Evolutionary conservation across 2,797 vertebrate genomes (phyloP).

Genomic region (Gobio occitaniae): DNA sequence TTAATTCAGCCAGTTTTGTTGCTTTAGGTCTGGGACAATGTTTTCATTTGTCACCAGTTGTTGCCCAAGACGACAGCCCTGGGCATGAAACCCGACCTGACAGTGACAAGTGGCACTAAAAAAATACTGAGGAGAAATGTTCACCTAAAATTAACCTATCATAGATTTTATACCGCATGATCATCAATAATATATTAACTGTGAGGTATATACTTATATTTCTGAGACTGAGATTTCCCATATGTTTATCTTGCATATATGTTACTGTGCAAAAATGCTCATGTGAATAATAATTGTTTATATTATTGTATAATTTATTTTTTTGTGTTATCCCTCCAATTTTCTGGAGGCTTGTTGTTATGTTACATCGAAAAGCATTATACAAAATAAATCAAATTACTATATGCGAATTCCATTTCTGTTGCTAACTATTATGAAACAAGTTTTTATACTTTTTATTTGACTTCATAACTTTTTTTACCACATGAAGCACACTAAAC

Average conservation of each 20-base stretch:
- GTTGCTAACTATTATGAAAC: neutral
- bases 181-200: neutral
- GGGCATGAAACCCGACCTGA: neutral
- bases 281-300: conserved; percentile 19
- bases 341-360: conserved; percentile 63
- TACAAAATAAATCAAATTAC: conserved; percentile 7
- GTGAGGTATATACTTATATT: conserved; percentile 5
- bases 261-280: neutral
- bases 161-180: neutral
- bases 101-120: neutral
- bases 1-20: neutral
- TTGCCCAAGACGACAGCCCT: neutral
- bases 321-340: conserved; percentile 68
- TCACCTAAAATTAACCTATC: neutral
- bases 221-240: neutral
- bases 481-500: neutral
- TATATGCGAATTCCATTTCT: neutral
- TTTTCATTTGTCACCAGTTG: neutral
- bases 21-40: neutral
- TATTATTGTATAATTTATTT: conserved; percentile 56
- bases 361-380: conserved; percentile 17
- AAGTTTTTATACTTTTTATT: neutral
- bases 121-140: neutral
- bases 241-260: conserved; percentile 13
- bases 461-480: neutral